These are phyloP conservation scores for Lasioglossum pauxillum DNA, from an alignment of 2,888 invertebrate genomes.

Conservation along the genomic window DNA sequence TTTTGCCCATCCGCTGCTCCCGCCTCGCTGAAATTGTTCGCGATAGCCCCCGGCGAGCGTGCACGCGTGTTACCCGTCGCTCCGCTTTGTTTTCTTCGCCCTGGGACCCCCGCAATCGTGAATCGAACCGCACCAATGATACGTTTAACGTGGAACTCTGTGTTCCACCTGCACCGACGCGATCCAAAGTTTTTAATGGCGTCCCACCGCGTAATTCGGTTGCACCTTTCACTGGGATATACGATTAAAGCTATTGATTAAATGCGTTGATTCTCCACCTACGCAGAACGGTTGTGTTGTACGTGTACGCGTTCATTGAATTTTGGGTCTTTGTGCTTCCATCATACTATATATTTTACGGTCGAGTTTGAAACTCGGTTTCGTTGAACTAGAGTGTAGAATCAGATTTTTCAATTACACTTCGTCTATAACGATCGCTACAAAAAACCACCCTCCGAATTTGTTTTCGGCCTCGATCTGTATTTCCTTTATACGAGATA, in stretches of 20 bases:
- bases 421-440: too few species aligned
- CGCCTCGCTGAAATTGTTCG: neutral
- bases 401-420: too few species aligned
- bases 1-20: neutral
- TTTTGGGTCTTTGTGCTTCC: too few species aligned
- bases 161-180: neutral
- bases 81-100: constrained; percentile 2
- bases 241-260: neutral
- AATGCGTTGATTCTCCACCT: neutral
- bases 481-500: neutral
- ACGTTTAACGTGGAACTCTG: neutral
- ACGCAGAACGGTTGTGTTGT: too few species aligned
- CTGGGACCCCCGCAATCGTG: neutral
- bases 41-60: neutral
- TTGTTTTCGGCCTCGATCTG: neutral
- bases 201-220: neutral
- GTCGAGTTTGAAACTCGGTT: too few species aligned
- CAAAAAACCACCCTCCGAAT: too few species aligned
- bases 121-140: neutral
- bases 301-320: too few species aligned
- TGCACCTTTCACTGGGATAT: neutral
- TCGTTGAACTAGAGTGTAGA: too few species aligned
- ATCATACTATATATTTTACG: too few species aligned
- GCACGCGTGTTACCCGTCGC: constrained; percentile 2
- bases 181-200: neutral